Conservation (phyloP, 1,140 invertebrate genomes). For the Apis mellifera region Amel_HAv3.1 CM009931.2:16573001-16573500, state of each 20-base stretch:
- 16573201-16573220: not conserved
- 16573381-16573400: too few species aligned
- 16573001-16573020: not conserved
- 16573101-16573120: conserved; percentile 11
- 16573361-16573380: too few species aligned
- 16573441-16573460: too few species aligned
- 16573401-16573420: too few species aligned
- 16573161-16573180: conserved; percentile 23
- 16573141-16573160: conserved; percentile 12
- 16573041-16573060: not conserved
- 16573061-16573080: not conserved
- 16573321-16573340: too few species aligned
- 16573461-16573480: not conserved
- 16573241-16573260: not conserved
- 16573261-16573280: too few species aligned
- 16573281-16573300: not conserved
- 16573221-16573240: conserved; percentile 1
- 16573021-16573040: too few species aligned
- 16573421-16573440: too few species aligned
- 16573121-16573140: conserved; percentile 11
- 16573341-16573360: too few species aligned
- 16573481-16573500: conserved; percentile 12
- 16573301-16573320: too few species aligned
- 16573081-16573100: conserved; percentile 23
- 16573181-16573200: conserved; percentile 20